Percentiles rank a stretch among this genome's conserved stretches.
Conservation (phyloP, 1,140 invertebrate species). For the Drosophila rhopaloa region DNA sequence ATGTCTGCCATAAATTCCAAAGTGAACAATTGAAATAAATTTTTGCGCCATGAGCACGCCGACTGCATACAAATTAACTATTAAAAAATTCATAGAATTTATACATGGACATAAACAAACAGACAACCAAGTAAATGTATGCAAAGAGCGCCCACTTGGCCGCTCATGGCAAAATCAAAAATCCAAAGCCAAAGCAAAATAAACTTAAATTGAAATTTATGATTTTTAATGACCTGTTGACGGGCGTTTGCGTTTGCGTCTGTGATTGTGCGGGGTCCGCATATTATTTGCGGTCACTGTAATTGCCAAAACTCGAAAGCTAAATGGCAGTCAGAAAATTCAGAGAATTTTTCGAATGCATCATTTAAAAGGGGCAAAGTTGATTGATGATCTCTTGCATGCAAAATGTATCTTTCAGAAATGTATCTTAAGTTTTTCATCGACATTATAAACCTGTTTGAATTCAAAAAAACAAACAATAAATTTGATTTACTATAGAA, state of each 20-base stretch:
- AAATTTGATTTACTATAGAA: no score
- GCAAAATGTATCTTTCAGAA: not conserved
- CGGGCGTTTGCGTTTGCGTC: slow-evolving; percentile 45
- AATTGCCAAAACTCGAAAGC: slow-evolving; percentile 41
- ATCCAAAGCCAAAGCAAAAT: slow-evolving; percentile 60
- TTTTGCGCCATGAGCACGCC: slow-evolving; percentile 79
- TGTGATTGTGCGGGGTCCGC: slow-evolving; percentile 8
- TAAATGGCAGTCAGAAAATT: slow-evolving; percentile 4
- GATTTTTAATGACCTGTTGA: slow-evolving; percentile 83
- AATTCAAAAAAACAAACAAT: no score
- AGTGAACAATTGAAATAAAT: slow-evolving; percentile 83
- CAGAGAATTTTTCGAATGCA: not conserved
- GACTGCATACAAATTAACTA: slow-evolving; percentile 82
- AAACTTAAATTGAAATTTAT: slow-evolving; percentile 83
- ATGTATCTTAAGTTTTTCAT: no score
- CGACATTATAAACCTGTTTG: no score
- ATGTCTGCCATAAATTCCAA: slow-evolving; percentile 83
- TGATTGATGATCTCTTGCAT: not conserved
- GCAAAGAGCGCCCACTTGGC: slow-evolving; percentile 67
- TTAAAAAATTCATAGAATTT: slow-evolving; percentile 83
- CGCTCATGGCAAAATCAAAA: slow-evolving; percentile 52
- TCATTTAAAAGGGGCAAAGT: not conserved
- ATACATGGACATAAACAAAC: slow-evolving; percentile 62
- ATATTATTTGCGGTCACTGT: slow-evolving; percentile 15
- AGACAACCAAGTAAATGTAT: slow-evolving; percentile 29